Base-by-base conservation (phyloP, 2,888 invertebrate species). In the Mystacides longicornis region DNA sequence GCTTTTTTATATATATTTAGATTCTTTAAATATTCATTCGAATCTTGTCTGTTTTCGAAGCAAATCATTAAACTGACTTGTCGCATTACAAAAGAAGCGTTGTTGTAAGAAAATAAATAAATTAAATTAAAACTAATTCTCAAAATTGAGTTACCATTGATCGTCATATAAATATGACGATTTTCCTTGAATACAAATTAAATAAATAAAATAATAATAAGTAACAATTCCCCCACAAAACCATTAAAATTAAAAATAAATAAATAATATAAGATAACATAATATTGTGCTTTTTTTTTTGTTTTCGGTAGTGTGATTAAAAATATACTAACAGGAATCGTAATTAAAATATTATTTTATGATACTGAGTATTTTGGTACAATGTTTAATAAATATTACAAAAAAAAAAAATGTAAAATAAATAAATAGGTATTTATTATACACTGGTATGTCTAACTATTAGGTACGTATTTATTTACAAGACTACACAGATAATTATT, bases 91-190 rank as follows among this genome's bases (percentile, higher is more conserved):
- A n/a, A n/a, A n/a, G n/a, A n/a, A n/a, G n/a, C n/a, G n/a, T n/a
- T n/a, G n/a, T n/a, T n/a, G n/a, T n/a, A n/a, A n/a, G n/a, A 37
- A 37, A 37, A 37, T 7, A 7, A n/a, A n/a, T 37, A 37, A 42
- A 45, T 23, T 47, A 51, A 54, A 48, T 48, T 54, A 50, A 53
- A 71, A 69, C 69, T 69, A 67, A 68, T 70, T 73, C 60, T 60
- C 60, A 60, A 54, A 60, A 60, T 60, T 54, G 60, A 60, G 60
- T 60, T 60, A 60, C 60, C 54, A 58, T 59, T 60, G 45, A 50
- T 57, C 37, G 37, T n/a, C 37, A 37, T 37, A n/a, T 37, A 14
- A 37, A 37, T n/a, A 37, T 16, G 37, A 14, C 37, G 37, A 23
- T 22, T 14, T 14, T 20, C 23, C 23, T 19, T 43, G 18, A 20